Conservation (phyloP, 2,888 invertebrate species). For the Xylota sylvarum region DNA sequence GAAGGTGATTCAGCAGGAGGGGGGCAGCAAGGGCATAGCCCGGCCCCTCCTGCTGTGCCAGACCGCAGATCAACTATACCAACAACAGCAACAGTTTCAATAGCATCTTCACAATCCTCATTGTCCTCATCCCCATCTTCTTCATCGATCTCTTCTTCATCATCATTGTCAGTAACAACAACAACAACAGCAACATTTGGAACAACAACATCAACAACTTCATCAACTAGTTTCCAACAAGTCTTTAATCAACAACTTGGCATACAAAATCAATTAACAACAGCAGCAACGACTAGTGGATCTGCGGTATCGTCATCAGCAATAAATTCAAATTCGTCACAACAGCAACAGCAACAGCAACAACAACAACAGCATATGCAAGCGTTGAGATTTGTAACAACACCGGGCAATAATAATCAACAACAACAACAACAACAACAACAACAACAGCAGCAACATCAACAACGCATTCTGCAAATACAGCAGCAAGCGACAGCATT, state of each 20-base stretch:
- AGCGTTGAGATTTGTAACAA: conserved; percentile 65
- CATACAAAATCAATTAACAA: conserved; percentile 78
- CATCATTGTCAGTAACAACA: conserved; percentile 49
- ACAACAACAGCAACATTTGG: conserved; percentile 45
- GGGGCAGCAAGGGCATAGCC: conserved; percentile 85
- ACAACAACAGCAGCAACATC: conserved; percentile 69
- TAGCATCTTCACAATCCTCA: conserved; percentile 68
- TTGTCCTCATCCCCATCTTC: conserved; percentile 64
- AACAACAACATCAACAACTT: conserved; percentile 55
- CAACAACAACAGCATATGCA: conserved; percentile 78
- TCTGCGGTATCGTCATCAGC: conserved; percentile 79
- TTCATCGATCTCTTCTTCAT: conserved; percentile 62
- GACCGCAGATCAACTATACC: conserved; percentile 84
- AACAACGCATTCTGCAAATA: conserved; percentile 77
- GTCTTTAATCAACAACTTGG: conserved; percentile 79
- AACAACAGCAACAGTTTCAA: conserved; percentile 77
- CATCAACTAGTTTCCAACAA: conserved; percentile 79
- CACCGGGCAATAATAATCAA: conserved; percentile 51
- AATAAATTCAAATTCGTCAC: conserved; percentile 76
- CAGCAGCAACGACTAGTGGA: conserved; percentile 77
- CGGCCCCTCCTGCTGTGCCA: conserved; percentile 85
- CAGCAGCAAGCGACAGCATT: conserved; percentile 67
- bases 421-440: conserved; percentile 67
- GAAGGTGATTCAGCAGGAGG: conserved; percentile 86
- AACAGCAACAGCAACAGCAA: conserved; percentile 78